These are phyloP conservation scores for Cheirogaleus major DNA, from an alignment of 2,797 vertebrate species.

Conservation along the genomic window DNA sequence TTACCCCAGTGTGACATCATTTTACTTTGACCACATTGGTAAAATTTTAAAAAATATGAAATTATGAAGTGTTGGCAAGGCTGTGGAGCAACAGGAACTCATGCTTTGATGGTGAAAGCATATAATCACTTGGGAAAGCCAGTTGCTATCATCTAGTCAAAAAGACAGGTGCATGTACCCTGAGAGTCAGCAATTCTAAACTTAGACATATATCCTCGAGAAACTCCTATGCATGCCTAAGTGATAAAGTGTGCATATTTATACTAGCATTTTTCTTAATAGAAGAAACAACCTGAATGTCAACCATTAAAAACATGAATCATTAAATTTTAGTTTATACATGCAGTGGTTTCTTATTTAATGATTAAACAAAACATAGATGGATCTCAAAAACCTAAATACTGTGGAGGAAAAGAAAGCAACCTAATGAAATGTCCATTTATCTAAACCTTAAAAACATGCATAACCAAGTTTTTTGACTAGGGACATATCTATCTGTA, in stretches of 20 bases:
- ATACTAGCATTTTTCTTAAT: background rate
- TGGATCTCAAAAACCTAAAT: background rate
- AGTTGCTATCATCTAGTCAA: background rate
- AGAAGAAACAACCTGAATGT: background rate
- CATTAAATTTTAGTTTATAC: background rate
- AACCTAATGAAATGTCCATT: background rate
- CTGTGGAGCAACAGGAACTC: background rate
- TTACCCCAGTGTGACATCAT: background rate
- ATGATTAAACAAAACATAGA: background rate
- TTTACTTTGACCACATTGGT: background rate
- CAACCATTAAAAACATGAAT: background rate
- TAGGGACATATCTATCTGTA: background rate
- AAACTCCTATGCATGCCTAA: background rate
- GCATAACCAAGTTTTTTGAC: background rate
- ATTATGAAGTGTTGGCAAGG: background rate
- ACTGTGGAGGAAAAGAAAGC: background rate
- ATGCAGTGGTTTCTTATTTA: background rate
- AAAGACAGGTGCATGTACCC: background rate
- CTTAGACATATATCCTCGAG: background rate
- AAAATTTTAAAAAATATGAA: background rate
- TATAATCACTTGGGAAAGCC: background rate
- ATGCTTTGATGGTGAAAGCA: too few relatives aligned
- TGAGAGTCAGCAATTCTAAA: background rate
- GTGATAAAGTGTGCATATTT: background rate
- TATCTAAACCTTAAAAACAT: background rate